A percentile compares a stretch with the other conserved stretches of the same genome.
phyloP scores from a whole-genome alignment of 92 coral and sea anemone species.

The Phenganax stokvisi region DNA sequence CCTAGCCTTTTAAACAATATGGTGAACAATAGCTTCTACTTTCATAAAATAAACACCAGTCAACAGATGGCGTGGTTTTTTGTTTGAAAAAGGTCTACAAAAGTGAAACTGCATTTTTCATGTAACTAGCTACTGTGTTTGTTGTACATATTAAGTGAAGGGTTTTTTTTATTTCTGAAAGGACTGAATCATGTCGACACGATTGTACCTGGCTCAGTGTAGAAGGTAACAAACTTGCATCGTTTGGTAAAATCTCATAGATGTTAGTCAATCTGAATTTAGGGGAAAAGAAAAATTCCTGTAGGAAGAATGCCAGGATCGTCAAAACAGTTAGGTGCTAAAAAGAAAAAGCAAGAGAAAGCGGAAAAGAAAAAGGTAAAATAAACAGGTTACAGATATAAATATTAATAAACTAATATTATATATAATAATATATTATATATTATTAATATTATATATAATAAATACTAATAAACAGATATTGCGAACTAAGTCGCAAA shows the following conservation, averaged over 20 bases:
- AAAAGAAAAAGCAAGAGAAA: conserved; percentile 89
- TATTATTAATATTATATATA: too few species aligned
- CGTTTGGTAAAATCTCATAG: conserved; percentile 65
- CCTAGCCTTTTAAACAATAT: too few species aligned
- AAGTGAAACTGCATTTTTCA: too few species aligned
- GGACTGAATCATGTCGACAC: background rate
- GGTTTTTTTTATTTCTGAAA: too few species aligned
- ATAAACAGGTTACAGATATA: conserved; percentile 28
- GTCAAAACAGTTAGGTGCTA: conserved; percentile 70
- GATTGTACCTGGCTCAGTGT: conserved; percentile 6
- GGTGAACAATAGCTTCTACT: too few species aligned
- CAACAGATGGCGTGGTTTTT: too few species aligned
- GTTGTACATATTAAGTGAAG: too few species aligned
- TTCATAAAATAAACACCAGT: too few species aligned
- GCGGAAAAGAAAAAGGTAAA: conserved; percentile 59
- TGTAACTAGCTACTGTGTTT: too few species aligned
- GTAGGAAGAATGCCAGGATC: conserved; percentile 98
- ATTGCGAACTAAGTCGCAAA: too few species aligned
- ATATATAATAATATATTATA: background rate
- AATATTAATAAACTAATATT: background rate
- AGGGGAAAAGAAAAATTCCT: conserved; percentile 85
- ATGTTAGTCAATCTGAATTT: conserved; percentile 80
- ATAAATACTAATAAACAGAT: background rate
- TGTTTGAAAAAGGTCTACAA: too few species aligned
- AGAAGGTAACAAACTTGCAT: conserved; percentile 31